Evolutionary conservation across 2,113 vertebrate genomes (phyloP), one percentile per base, ranked within the genome.

Genomic region (Laticauda colubrina): DNA sequence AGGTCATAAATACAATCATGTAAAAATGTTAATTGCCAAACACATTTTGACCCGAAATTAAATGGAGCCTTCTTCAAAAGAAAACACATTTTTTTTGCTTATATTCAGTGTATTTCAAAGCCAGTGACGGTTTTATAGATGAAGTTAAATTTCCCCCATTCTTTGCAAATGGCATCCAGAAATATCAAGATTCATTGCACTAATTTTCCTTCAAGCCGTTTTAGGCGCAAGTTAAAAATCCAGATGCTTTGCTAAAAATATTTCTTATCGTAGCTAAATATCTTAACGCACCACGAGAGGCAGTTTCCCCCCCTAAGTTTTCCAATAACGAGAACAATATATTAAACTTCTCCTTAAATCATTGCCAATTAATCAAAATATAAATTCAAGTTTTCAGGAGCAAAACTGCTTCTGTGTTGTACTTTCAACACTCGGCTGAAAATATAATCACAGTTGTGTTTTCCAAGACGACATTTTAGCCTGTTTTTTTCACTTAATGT

Each of bases 201-300:
- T 24, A 20, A 54, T 86, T 85, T 56, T 86, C 1, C 34, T 81
- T 18, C 20, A 34, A 53, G 45, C 45, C 2, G 8, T 55, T 86
- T 86, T 91, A 85, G 10, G 29, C 53, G 24, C 18, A 1, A 11
- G 24, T 23, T 8, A 21, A 61, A 45, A 18, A 24, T 61, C 7
- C 15, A n/a, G 26, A 6, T 57, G 85, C 87, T 87, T 61, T 59
- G 86, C 64, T 90, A 18, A 95, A 94, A 94, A 95, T 91, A 64
- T 92, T 69, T 94, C 91, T 94, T 95, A 91, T 96, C 94, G 75
- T 0, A 0, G 90, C 43, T 95, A 91, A 95, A 96, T 94, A 48
- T 92, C 94, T 85, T 95, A 96, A 48, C 93, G 87, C 96, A 90
- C 94, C 94, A 95, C 90, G 86, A 94, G 94, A 94, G 89, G 93